Evolutionary conservation across 1,140 invertebrate genomes (phyloP).

Genomic region (Heliconius melpomene): DNA sequence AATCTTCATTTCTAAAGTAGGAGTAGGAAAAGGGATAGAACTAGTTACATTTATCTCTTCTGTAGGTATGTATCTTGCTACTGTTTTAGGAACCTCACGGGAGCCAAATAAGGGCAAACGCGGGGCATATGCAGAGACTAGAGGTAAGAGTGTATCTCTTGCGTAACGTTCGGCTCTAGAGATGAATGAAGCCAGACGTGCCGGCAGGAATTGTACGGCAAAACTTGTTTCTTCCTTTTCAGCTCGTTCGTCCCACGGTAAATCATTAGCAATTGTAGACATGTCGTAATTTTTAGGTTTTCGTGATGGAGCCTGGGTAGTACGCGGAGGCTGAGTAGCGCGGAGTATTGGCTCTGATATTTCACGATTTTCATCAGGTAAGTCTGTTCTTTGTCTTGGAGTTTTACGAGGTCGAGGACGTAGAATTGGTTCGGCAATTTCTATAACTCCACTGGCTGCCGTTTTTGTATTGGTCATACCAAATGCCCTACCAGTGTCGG

Average conservation of each 20-base stretch:
- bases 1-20: conserved; percentile 78
- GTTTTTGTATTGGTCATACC: conserved; percentile 82
- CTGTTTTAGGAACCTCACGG: conserved; percentile 62
- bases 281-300: conserved; percentile 72
- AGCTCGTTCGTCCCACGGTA: conserved; percentile 53
- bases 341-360: conserved; percentile 84
- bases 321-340: conserved; percentile 62
- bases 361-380: conserved; percentile 59
- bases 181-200: conserved; percentile 87
- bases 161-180: conserved; percentile 91
- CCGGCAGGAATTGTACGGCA: conserved; percentile 89
- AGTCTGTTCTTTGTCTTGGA: conserved; percentile 72
- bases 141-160: conserved; percentile 86
- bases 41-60: conserved; percentile 66
- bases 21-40: conserved; percentile 68
- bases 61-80: conserved; percentile 73
- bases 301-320: conserved; percentile 52
- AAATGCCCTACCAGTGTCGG: conserved; percentile 82
- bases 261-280: conserved; percentile 65
- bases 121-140: conserved; percentile 89
- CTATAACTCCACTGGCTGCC: conserved; percentile 74
- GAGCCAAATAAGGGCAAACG: conserved; percentile 83
- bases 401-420: conserved; percentile 83
- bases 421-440: conserved; percentile 88
- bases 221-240: conserved; percentile 78